Evolutionary conservation across 2,888 invertebrate species (phyloP), one percentile per base, ranked within the genome.

Genomic region (Papilio gigon): DNA sequence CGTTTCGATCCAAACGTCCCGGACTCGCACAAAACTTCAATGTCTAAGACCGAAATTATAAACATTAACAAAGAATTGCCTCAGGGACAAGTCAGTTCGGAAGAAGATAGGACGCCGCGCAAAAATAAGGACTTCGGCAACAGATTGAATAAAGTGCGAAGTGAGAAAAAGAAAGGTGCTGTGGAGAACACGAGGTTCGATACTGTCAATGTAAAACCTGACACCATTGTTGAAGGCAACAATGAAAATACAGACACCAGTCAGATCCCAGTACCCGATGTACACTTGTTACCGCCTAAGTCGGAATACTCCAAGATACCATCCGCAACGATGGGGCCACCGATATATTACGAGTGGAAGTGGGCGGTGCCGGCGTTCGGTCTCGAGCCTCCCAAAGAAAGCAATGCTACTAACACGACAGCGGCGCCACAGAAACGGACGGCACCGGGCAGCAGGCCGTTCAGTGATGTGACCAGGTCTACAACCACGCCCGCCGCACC

Each of bases 281-380:
- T 72, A 70, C 88, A 90, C 12, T 77, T 94, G 0, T 73, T 92
- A n/a, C 94, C 94, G 0, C 94, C 94, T 0, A 93, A 93, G 72
- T 80, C 80, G 0, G 90, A 93, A 17, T 87, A 86, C 68, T 80
- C 92, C 1, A 74, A 80, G 1, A 71, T 82, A 6, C 81, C 83
- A 1, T 84, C 90, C 4, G 93, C 94, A 0, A 94, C 94, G 0
- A 92, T 93, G 77, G 94, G 94, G 1, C 94, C 94, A 0, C 94
- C 94, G 0, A 93, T 94, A 63, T 94, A 94, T 75, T 94, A 93
- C 74, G 94, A 94, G 79, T 94, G 94, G 94, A 94, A 94, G 80
- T 94, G 94, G 94, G 94, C 94, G 5, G 92, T 93, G 0, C 94
- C 94, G 0, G 93, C 94, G 0, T 92, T 93, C 67, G 94, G 92